Conservation (phyloP, 2,888 invertebrate genomes). For the Heliconius aoede region DNA sequence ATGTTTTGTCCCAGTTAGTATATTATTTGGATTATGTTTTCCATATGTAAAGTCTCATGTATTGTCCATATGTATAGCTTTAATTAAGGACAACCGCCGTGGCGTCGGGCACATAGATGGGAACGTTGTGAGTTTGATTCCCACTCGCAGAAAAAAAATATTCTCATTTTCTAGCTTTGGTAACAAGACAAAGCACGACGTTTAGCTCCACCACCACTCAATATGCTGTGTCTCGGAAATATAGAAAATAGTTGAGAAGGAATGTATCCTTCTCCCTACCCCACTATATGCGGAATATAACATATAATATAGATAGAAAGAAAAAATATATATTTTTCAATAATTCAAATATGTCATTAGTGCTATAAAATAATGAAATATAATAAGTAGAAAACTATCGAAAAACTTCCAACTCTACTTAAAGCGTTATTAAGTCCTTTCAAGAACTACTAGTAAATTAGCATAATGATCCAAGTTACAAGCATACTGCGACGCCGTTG, state of each 20-base stretch:
- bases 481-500: neutral
- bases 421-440: slow-evolving; percentile 12
- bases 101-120: no score
- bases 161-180: neutral
- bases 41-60: no score
- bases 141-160: neutral
- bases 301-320: no score
- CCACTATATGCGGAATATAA: neutral
- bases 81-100: no score
- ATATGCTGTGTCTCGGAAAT: neutral
- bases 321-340: neutral
- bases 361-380: neutral
- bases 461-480: slow-evolving; percentile 8
- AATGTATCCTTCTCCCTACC: no score
- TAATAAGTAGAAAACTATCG: neutral
- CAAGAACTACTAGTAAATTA: slow-evolving; percentile 10
- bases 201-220: neutral
- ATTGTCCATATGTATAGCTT: no score
- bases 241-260: no score
- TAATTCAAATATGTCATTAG: neutral
- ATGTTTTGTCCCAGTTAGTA: no score
- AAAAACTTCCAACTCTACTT: neutral
- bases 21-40: no score
- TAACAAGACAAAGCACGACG: neutral
- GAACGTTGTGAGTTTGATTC: no score